A percentile compares a stretch with the other conserved stretches of the same genome.
Conservation (phyloP, 1,140 invertebrate species). For the Leptestheria dahalacensis region DNA sequence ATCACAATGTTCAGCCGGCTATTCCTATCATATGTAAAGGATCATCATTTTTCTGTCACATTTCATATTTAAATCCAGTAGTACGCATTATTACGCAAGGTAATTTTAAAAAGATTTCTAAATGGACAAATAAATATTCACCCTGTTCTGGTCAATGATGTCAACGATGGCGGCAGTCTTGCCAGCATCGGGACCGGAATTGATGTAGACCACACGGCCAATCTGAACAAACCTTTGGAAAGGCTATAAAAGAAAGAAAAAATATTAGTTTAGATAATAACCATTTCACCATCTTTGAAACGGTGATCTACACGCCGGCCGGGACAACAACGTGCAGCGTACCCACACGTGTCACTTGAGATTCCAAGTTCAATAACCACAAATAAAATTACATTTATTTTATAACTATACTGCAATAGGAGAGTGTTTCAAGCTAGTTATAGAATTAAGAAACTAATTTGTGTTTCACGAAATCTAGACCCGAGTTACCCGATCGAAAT, state of each 20-base stretch:
- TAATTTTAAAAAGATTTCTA: no score
- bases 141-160: constrained; percentile 92
- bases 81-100: no score
- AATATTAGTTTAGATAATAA: background rate
- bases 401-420: background rate
- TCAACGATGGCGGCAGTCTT: constrained; percentile 88
- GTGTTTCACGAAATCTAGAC: no score
- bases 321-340: no score
- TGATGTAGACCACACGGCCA: constrained; percentile 86
- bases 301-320: no score
- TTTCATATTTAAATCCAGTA: no score
- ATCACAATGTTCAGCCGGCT: background rate
- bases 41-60: background rate
- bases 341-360: background rate
- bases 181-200: constrained; percentile 72
- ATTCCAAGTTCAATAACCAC: background rate
- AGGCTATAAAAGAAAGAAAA: constrained; percentile 44
- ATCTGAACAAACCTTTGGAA: constrained; percentile 90
- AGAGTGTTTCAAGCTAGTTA: no score
- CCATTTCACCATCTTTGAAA: no score
- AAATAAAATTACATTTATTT: background rate
- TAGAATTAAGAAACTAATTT: background rate
- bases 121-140: no score
- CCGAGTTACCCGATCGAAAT: no score
- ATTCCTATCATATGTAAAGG: background rate